Evolutionary conservation across 2,888 invertebrate genomes (phyloP), one percentile per base, ranked within the genome.

Genomic region (Drosophila anomalata): DNA sequence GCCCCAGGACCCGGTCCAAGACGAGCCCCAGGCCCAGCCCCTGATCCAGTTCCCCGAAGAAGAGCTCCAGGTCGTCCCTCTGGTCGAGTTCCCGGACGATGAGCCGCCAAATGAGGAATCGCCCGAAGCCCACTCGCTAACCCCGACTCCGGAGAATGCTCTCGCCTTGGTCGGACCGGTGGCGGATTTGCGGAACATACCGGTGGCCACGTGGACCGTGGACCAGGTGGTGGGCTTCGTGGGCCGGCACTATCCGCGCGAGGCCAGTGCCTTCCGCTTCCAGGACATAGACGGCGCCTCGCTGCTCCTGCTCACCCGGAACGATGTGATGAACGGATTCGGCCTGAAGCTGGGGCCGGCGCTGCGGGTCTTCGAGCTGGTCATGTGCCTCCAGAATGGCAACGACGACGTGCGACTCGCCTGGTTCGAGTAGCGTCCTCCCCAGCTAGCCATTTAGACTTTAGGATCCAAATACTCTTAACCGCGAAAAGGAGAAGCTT

Each of bases 261-360:
- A 96, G 89, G 97, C 98, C 0, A 93, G 94, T 61, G 94, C 96
- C 33, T 96, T 98, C 78, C 94, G 94, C 88, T 95, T 96, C 76
- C 97, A 98, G 93, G 97, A 98, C 90, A 97, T 98, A 73, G 98
- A 98, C 93, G 98, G 98, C 0, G 94, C 95, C 85, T 96, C 97
- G 0, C 91, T 98, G 58, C 93, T 97, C 68, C 93, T 98, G 83
- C 94, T 98, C 91, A 95, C 95, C 82, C 93, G 98, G 75, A 94
- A 94, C 41, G 98, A 98, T 89, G 96, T 98, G 24, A 93, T 98
- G 3, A 95, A 94, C 66, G 96, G 96, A 36, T 93, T 98, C 69
- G 95, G 95, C 42, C 92, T 98, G 20, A 96, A 96, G 72, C 92
- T 98, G 12, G 98, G 98, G 0, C 97, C 97, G 47, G 97, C 97